Conservation (phyloP, 2,113 vertebrate species). For the Platysternon megacephalum region DNA sequence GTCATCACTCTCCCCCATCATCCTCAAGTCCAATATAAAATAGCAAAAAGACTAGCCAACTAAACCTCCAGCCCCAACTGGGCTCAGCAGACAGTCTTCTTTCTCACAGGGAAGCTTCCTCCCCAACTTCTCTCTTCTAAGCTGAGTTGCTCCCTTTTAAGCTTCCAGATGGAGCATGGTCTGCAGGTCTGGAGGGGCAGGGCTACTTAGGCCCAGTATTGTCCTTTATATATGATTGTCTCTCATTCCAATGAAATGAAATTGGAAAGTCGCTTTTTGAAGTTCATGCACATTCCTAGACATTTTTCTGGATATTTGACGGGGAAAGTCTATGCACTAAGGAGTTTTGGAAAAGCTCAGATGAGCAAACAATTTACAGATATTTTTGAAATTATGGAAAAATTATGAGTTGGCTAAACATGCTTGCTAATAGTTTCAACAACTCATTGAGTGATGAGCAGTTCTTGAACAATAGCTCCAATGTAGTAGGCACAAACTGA, state of each 20-base stretch:
- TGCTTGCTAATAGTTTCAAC: neutral
- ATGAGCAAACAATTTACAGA: neutral
- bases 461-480: conserved; percentile 7
- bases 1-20: neutral
- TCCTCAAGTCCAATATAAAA: neutral
- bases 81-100: neutral
- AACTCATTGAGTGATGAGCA: neutral
- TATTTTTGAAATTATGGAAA: neutral
- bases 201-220: neutral
- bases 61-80: neutral
- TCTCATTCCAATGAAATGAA: neutral
- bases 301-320: neutral
- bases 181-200: neutral
- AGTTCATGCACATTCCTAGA: conserved; percentile 12
- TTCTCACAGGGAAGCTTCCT: neutral
- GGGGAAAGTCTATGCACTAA: neutral
- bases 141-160: neutral
- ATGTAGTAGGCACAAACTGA: neutral
- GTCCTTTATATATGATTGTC: neutral
- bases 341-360: neutral
- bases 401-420: neutral
- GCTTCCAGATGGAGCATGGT: neutral
- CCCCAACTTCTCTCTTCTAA: neutral
- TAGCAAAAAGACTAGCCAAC: neutral
- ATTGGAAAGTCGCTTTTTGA: neutral